Evolutionary conservation across 2,888 invertebrate species (phyloP), one percentile per base, ranked within the genome.

Genomic region (Cremastobaeus sp.): DNA sequence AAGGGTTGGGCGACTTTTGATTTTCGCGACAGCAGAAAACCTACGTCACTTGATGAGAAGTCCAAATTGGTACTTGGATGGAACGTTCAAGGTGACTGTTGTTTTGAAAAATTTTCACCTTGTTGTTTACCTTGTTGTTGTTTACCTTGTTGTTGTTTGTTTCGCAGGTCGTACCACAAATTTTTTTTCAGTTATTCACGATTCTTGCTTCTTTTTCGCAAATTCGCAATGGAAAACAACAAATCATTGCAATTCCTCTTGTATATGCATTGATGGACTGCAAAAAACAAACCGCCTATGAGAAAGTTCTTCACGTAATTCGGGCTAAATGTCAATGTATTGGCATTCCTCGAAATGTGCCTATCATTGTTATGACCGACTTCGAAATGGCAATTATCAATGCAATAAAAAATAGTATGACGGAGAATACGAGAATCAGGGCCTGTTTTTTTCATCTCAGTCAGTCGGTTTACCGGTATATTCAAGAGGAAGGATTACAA

Each of bases 31-130:
- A 1, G n/a, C 14, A 3, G 30, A 47, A 12, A 47, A 28, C 30
- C 30, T 47, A n/a, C 6, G 30, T 28, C 15, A 11, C 3, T 47
- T 47, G 15, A 28, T 47, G 45, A 47, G 45, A 11, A 43, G 43
- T 21, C 43, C 43, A 11, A 21, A 43, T 5, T 43, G 21, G 43
- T 43, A 21, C 4, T 43, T 43, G 21, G 43, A 43, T 11, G 43
- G 43, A n/a, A 43, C 43, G 3, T 43, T 43, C n/a, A 43, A 43
- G 43, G 45, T 47, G 9, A 21, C n/a, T n/a, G n/a, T n/a, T n/a
- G n/a, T n/a, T n/a, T n/a, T n/a, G n/a, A n/a, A n/a, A n/a, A n/a
- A n/a, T n/a, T n/a, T n/a, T n/a, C n/a, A n/a, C n/a, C n/a, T 43
- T 43, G n/a, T 43, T 6, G 11, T 43, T 43, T 11, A 21, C 21